These are phyloP conservation scores for Amazona guildingii DNA, from an alignment of 2,113 vertebrate species.

Conservation along the genomic window DNA sequence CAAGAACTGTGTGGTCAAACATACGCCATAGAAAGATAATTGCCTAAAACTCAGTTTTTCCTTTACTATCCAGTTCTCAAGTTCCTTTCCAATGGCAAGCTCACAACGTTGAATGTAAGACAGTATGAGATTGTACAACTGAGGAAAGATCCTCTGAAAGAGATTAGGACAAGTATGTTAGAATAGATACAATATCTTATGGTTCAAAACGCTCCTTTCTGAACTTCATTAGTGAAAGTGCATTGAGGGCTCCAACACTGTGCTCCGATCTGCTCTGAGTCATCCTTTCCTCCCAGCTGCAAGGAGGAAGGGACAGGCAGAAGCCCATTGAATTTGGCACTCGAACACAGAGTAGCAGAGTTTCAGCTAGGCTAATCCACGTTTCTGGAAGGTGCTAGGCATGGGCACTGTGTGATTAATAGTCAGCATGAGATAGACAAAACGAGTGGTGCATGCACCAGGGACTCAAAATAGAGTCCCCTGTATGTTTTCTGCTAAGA, in stretches of 20 bases:
- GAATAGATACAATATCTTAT: not conserved
- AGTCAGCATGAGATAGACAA: not conserved
- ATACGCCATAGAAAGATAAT: not conserved
- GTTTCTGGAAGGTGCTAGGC: not conserved
- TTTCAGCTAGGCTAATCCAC: not conserved
- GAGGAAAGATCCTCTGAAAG: not conserved
- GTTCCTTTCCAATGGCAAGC: not conserved
- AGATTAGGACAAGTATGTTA: not conserved
- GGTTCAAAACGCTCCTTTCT: not conserved
- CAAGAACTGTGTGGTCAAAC: not conserved
- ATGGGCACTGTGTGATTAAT: not conserved
- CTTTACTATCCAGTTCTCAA: not conserved
- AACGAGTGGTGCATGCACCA: rapidly evolving
- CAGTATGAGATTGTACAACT: not conserved
- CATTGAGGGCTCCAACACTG: not conserved
- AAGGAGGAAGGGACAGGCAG: not conserved
- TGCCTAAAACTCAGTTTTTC: not conserved
- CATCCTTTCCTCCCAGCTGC: not conserved
- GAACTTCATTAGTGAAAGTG: not conserved
- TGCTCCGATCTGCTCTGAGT: not conserved
- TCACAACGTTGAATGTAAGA: not conserved
- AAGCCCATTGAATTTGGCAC: not conserved
- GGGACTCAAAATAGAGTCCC: not conserved
- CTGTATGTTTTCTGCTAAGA: not conserved
- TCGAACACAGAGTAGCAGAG: not conserved